Percentiles rank a stretch among this genome's conserved stretches.
Evolutionary conservation across 2,113 vertebrate species (phyloP).

Genomic region (Dipodomys merriami): DNA sequence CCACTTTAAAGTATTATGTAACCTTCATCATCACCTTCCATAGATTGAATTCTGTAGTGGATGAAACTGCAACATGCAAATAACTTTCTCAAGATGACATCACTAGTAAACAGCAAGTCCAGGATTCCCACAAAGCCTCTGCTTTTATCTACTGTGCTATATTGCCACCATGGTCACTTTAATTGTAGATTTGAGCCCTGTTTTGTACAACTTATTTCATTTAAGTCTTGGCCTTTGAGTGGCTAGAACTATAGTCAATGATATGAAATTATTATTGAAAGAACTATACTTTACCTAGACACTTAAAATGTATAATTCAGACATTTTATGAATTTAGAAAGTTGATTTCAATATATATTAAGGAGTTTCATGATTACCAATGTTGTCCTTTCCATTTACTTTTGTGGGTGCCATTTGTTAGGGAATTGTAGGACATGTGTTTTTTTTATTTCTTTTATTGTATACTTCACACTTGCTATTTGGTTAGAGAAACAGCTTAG

Average conservation of each 20-base stretch:
- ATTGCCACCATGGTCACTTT: neutral
- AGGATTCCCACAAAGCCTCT: constrained; percentile 16
- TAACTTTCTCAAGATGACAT: neutral
- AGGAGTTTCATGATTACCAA: too few species aligned
- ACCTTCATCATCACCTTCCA: neutral
- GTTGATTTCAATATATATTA: too few species aligned
- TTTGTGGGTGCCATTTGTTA: neutral
- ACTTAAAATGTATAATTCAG: too few species aligned
- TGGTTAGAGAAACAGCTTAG: constrained; percentile 39
- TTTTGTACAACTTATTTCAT: constrained; percentile 17
- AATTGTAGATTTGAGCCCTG: neutral
- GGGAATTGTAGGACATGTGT: neutral
- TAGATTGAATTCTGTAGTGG: constrained; percentile 26
- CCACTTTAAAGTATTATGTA: constrained; percentile 4
- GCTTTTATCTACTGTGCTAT: neutral
- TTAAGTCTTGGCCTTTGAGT: neutral
- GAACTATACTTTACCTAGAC: too few species aligned
- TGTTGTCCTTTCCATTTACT: too few species aligned
- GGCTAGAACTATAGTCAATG: neutral
- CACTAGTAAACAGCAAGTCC: constrained; percentile 15
- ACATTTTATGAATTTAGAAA: too few species aligned
- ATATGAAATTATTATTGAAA: neutral
- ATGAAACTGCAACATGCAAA: constrained; percentile 31
- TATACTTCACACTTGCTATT: neutral
- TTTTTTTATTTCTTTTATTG: constrained; percentile 25